A percentile compares a stretch with the other conserved stretches of the same genome.
Conservation (phyloP, 2,888 invertebrate genomes). For the Seira ritae region DNA sequence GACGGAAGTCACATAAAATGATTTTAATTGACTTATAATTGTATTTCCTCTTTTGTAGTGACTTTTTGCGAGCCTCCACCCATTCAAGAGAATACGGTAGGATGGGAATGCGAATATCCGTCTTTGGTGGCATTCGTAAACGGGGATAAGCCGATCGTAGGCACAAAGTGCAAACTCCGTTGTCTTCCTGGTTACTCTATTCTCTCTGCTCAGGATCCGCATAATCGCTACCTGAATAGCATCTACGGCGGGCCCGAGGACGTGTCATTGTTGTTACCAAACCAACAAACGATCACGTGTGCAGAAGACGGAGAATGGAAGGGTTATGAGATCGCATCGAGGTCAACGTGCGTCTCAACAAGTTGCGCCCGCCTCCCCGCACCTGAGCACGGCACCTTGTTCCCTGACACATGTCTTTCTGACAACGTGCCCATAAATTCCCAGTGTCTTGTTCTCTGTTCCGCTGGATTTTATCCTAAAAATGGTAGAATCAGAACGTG, state of each 20-base stretch:
- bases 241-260: constrained; percentile 57
- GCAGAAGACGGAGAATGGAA: constrained; percentile 71
- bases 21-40: background rate
- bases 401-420: constrained; percentile 78
- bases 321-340: constrained; percentile 62
- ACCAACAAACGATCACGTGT: constrained; percentile 65
- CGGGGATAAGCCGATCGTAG: constrained; percentile 60
- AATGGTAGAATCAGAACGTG: constrained; percentile 73
- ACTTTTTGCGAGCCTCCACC: constrained; percentile 71
- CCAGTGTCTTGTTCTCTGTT: constrained; percentile 73
- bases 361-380: constrained; percentile 77
- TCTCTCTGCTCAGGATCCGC: constrained; percentile 40
- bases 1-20: background rate
- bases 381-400: constrained; percentile 78
- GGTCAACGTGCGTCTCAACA: constrained; percentile 67
- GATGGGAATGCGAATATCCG: constrained; percentile 72
- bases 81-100: constrained; percentile 64
- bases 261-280: constrained; percentile 25
- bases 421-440: constrained; percentile 77
- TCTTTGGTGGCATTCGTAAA: constrained; percentile 55
- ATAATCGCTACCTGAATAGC: constrained; percentile 43
- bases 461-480: constrained; percentile 73
- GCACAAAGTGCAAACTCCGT: constrained; percentile 69
- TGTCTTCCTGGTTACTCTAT: constrained; percentile 69
- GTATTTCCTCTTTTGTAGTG: constrained; percentile 53